A percentile compares a stretch with the other conserved stretches of the same genome.
Evolutionary conservation across 2,113 vertebrate genomes (phyloP).

Genomic region (Muscicapa adusta): DNA sequence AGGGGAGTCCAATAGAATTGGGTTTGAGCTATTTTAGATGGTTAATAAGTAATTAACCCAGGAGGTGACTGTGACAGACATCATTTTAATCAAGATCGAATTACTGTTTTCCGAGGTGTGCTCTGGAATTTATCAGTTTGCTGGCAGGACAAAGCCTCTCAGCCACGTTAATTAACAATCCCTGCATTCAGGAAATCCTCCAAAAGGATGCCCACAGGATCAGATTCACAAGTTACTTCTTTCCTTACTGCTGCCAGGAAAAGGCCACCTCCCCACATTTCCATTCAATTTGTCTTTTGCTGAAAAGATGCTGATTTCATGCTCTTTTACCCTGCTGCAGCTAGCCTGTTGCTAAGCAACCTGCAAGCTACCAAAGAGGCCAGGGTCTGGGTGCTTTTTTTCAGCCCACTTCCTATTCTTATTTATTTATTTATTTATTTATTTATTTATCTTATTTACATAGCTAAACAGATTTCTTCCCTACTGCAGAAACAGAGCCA

Average conservation of each 20-base stretch:
- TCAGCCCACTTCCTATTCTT: background rate
- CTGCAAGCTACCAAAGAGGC: slow-evolving; percentile 11
- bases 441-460: slow-evolving; percentile 12
- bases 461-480: background rate
- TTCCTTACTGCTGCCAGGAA: background rate
- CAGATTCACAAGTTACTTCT: background rate
- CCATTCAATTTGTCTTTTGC: slow-evolving; percentile 30
- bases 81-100: slow-evolving; percentile 20
- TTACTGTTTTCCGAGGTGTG: background rate
- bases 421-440: background rate
- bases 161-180: background rate
- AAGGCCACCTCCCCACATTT: background rate
- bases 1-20: background rate
- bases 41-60: slow-evolving; percentile 14
- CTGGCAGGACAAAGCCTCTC: background rate
- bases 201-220: background rate
- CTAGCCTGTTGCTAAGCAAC: slow-evolving; percentile 62
- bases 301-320: slow-evolving; percentile 47
- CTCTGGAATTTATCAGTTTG: background rate
- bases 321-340: slow-evolving; percentile 15
- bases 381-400: background rate
- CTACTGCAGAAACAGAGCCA: background rate
- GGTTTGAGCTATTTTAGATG: background rate
- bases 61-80: background rate
- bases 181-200: background rate